Evolutionary conservation across 2,888 invertebrate species (phyloP), one percentile per base, ranked within the genome.

Genomic region (Brachynemurus nebulosus): DNA sequence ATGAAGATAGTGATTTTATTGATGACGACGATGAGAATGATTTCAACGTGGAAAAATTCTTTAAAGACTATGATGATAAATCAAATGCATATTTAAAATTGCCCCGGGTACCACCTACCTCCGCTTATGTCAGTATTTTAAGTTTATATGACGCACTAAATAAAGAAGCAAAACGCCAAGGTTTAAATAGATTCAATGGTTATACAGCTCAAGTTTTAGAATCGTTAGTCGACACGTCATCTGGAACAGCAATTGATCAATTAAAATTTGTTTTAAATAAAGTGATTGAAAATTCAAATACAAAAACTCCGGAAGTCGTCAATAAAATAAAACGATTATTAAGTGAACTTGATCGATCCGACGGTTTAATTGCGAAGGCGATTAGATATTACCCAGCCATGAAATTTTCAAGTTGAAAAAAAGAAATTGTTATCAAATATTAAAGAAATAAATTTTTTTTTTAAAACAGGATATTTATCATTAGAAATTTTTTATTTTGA

Each of bases 161-260:
- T 56, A 72, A 78, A 49, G 80, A 80, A 47, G 73, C 78, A 1
- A 78, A 78, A 55, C 72, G 66, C 46, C 70, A 76, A 51, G 69
- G 71, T 25, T 65, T 44, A 47, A 47, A 42, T 48, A 48, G 50
- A 42, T 56, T 67, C 43, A 63, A 76, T 68, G 80, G 80, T 9
- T 80, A 74, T 59, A 69, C 76, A 0, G 69, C 73, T 2, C 65
- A 66, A 20, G 69, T 79, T 8, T 64, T 80, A 55, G 65, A 66
- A 45, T 64, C 63, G 5, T 60, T 80, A 1, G 62, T 66, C 1
- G 71, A 70, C 2, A 71, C 72, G 0, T 71, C 75, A 0, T 64
- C 62, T 16, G 74, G 73, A 4, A 74, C 76, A 1, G 71, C 78
- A 0, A 66, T 71, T 0, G 66, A 67, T 2, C 80, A 80, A 53